Base-by-base conservation (phyloP, 2,113 vertebrate species). In the Pachycephala philippinensis region DNA sequence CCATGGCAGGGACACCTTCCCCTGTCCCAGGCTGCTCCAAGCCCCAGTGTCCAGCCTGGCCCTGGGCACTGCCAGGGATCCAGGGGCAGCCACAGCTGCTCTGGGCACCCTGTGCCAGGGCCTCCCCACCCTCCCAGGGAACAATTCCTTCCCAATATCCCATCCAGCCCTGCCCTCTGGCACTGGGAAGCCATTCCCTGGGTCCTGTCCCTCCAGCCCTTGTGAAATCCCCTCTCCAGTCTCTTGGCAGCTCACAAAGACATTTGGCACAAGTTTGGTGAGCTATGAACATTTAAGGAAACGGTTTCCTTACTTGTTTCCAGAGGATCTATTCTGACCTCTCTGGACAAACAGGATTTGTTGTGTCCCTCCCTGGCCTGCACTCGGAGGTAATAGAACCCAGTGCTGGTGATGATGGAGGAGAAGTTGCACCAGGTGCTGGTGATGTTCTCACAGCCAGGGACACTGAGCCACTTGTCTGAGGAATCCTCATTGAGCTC, bases 291-390 rank as follows among this genome's bases (percentile, higher is more conserved):
- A 37, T 5, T 8, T 16, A 61, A 74, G 13, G 42, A 60, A 54
- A 74, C 12, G 6, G 27, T 10, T 45, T 44, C 42, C 97, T 97
- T 93, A 98, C 98, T 92, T 69, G 75, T 83, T 56, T 8, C 5
- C 19, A 78, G 81, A 35, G 87, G 81, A 33, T 96, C 47, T 28
- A 98, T n/a, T 57, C 19, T 20, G 45, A 92, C 37, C 47, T 97
- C 98, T 15, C 83, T 11, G 66, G 97, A 98, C 53, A 97, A 83
- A 27, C 96, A 95, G 13, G 98, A 96, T 19, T n/a, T 90, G 66
- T 44, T 86, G 66, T 90, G 79, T 11, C 85, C 95, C 22, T 10
- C 11, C 33, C 93, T 39, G 28, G 98, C 96, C 52, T 80, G 95
- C 37, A 98, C 97, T 1, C 97, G 89, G 3, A 98, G 24, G 3